These are phyloP conservation scores for Xanthostigma xanthostigma DNA, from an alignment of 2,888 invertebrate genomes.

Conservation along the genomic window DNA sequence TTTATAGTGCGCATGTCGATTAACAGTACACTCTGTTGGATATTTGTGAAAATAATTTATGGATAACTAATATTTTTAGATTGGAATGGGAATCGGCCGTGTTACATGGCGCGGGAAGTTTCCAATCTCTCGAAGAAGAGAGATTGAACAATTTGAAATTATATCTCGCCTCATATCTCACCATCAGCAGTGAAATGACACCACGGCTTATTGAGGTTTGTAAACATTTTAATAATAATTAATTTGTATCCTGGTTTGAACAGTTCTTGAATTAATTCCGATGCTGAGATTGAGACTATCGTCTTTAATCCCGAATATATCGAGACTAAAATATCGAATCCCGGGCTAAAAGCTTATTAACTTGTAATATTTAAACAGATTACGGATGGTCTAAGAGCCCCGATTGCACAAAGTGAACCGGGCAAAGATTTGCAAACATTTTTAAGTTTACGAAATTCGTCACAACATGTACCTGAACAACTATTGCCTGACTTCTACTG, in stretches of 20 bases:
- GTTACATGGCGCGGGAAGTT: constrained; percentile 67
- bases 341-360: not conserved
- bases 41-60: not conserved
- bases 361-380: constrained; percentile 34
- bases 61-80: constrained; percentile 26
- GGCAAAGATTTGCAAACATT: constrained; percentile 48
- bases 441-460: constrained; percentile 50
- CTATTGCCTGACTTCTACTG: constrained; percentile 88
- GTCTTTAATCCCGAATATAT: too few relatives aligned
- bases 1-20: not conserved
- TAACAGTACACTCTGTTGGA: constrained; percentile 6
- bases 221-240: not conserved
- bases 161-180: constrained; percentile 47
- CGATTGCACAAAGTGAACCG: constrained; percentile 57
- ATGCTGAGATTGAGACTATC: too few relatives aligned
- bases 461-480: constrained; percentile 53
- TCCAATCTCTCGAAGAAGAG: constrained; percentile 83
- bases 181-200: constrained; percentile 53
- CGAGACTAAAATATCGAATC: too few relatives aligned
- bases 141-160: constrained; percentile 67
- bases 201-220: constrained; percentile 59
- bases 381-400: constrained; percentile 49
- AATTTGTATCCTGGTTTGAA: too few relatives aligned
- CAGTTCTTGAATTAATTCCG: too few relatives aligned
- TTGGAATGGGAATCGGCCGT: constrained; percentile 88